phyloP scores from a whole-genome alignment of 1,140 invertebrate species.

The Acromyrmex heyeri region DNA sequence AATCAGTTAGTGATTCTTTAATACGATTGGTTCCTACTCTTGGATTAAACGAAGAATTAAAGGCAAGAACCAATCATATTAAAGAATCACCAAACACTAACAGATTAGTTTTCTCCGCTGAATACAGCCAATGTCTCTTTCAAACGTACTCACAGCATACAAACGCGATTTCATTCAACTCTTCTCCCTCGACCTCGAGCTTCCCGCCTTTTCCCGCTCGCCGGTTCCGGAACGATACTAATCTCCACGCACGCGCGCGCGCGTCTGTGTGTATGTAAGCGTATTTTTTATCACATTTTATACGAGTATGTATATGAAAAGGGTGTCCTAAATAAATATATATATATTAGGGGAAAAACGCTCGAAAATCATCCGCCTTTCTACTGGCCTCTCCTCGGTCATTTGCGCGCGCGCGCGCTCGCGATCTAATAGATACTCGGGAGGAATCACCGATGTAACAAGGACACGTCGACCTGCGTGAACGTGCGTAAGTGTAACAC shows the following conservation, averaged over 20 bases:
- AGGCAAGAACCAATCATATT: too few relatives aligned
- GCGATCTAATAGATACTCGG: background rate
- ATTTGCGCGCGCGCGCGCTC: constrained; percentile 8
- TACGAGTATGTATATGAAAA: background rate
- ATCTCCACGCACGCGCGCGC: background rate
- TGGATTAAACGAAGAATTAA: too few relatives aligned
- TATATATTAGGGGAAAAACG: background rate
- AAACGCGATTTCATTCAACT: constrained; percentile 12
- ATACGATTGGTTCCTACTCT: too few relatives aligned
- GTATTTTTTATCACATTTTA: background rate
- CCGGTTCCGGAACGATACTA: constrained; percentile 15
- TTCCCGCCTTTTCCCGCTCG: constrained; percentile 31
- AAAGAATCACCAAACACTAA: too few relatives aligned
- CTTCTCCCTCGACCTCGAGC: constrained; percentile 12
- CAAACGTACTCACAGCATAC: background rate
- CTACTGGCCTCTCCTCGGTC: constrained; percentile 5
- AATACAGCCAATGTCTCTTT: background rate
- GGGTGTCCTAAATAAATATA: too few relatives aligned
- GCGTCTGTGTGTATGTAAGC: background rate
- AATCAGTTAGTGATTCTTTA: too few relatives aligned
- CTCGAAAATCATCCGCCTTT: background rate
- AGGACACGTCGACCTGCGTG: constrained; percentile 4
- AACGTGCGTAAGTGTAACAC: constrained; percentile 2
- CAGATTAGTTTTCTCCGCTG: too few relatives aligned
- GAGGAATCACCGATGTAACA: background rate